Percentiles rank a stretch among this genome's conserved stretches.
Conservation (phyloP, 2,797 vertebrate genomes). For the Chiloscyllium punctatum region DNA sequence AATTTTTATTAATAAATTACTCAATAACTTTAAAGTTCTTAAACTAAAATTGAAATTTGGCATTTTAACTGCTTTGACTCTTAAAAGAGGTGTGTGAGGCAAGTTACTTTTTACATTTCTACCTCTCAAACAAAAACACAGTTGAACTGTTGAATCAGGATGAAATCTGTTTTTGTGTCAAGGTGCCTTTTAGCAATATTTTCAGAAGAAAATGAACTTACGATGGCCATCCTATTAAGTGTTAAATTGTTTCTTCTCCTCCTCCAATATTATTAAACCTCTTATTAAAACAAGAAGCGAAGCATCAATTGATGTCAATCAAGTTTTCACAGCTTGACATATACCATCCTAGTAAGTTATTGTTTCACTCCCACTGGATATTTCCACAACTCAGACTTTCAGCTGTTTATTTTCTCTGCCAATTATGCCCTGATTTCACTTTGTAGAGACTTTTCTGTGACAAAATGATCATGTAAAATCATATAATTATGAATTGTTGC, state of each 20-base stretch:
- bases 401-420: neutral
- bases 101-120: neutral
- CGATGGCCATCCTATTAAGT: neutral
- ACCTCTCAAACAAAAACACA: no score
- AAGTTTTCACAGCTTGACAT: neutral
- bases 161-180: neutral
- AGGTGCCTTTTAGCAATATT: neutral
- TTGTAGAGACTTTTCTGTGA: neutral
- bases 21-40: neutral
- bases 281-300: neutral
- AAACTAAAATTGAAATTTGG: neutral
- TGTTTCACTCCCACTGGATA: neutral
- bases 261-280: neutral
- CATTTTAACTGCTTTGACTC: neutral
- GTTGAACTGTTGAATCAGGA: neutral
- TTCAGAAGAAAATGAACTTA: neutral
- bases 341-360: neutral
- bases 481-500: neutral
- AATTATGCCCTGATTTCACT: neutral
- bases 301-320: neutral
- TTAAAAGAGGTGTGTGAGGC: neutral
- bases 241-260: neutral
- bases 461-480: neutral
- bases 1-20: neutral
- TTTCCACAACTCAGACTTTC: neutral